Conservation (phyloP, 2,888 invertebrate species). For the Chironomus tentans region DNA sequence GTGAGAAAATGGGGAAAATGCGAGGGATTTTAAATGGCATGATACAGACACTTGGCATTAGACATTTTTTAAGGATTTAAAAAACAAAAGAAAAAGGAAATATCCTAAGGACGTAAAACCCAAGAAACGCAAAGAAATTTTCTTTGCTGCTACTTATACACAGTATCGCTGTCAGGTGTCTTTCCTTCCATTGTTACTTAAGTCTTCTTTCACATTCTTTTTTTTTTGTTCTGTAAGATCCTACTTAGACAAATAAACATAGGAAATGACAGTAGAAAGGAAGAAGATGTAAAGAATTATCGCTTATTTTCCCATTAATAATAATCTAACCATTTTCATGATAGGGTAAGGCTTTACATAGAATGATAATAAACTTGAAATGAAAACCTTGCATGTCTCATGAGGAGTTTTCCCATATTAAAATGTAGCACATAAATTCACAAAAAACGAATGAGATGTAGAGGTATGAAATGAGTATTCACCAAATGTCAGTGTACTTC, state of each 20-base stretch:
- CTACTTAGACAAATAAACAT: too few relatives aligned
- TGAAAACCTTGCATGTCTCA: neutral
- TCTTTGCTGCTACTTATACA: neutral
- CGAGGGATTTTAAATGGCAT: neutral
- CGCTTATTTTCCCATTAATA: conserved; percentile 7
- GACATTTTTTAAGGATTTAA: neutral
- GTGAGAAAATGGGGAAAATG: neutral
- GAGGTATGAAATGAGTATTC: neutral
- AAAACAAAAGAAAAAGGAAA: neutral
- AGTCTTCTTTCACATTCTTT: neutral
- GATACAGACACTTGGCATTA: neutral
- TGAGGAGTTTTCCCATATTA: neutral
- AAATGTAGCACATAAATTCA: too few relatives aligned
- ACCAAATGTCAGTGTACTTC: neutral
- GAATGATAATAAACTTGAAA: conserved; percentile 10
- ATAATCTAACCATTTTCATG: neutral
- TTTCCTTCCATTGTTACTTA: neutral
- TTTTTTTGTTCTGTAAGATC: neutral
- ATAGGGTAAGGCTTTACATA: neutral
- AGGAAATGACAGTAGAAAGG: too few relatives aligned
- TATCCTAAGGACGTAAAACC: neutral
- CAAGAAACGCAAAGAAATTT: neutral
- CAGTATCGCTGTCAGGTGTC: neutral
- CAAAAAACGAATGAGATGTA: neutral
- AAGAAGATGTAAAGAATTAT: neutral